These are phyloP conservation scores for Peromyscus aztecus DNA, from an alignment of 2,797 vertebrate species.

Conservation along the genomic window DNA sequence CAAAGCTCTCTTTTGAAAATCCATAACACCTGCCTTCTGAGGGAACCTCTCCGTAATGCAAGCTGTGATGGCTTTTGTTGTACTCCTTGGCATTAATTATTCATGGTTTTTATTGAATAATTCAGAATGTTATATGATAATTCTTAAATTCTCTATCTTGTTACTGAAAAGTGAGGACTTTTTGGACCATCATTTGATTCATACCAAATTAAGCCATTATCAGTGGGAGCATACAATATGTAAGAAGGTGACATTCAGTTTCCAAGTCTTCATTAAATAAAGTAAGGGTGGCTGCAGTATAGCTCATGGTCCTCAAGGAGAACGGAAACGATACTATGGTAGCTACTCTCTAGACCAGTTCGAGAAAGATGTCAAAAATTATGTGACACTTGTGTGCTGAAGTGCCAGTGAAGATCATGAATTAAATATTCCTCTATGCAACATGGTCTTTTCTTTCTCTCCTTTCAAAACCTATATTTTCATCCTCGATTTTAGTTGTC, in stretches of 20 bases:
- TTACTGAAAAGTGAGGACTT: constrained; percentile 77
- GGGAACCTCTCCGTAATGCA: constrained; percentile 78
- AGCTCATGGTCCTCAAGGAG: not conserved
- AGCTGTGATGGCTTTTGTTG: constrained; percentile 86
- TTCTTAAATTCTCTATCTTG: constrained; percentile 82
- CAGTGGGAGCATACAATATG: constrained; percentile 56
- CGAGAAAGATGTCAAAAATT: not conserved
- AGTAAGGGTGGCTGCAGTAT: constrained; percentile 61
- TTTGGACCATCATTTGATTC: constrained; percentile 68
- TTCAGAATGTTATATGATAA: constrained; percentile 86
- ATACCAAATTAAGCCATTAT: constrained; percentile 73
- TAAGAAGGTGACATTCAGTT: constrained; percentile 77
- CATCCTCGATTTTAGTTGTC: not conserved
- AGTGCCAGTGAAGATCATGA: not conserved
- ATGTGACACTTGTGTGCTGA: not conserved
- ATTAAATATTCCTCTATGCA: not conserved
- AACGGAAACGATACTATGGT: not conserved
- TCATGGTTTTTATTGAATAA: constrained; percentile 88
- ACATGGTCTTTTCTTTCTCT: not conserved
- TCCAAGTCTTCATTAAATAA: constrained; percentile 78
- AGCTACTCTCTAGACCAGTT: not conserved
- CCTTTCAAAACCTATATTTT: constrained; percentile 18
- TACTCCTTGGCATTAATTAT: constrained; percentile 88
- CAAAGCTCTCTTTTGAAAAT: constrained; percentile 85
- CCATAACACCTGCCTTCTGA: constrained; percentile 87